A percentile compares a stretch with the other conserved stretches of the same genome.
Conservation (phyloP, 2,797 vertebrate species). For the Sebastes aleutianus region DNA sequence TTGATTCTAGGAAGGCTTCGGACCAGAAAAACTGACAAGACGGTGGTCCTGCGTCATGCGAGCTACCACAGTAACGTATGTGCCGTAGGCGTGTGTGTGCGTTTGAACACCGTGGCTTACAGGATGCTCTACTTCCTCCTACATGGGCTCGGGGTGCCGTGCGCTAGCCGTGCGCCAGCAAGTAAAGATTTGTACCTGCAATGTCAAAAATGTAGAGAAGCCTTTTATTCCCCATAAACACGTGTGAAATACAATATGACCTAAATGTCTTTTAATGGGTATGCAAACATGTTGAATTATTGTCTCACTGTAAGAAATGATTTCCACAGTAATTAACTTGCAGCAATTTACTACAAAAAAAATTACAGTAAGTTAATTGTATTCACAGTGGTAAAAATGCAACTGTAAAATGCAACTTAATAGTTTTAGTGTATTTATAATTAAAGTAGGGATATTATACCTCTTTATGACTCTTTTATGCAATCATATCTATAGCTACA, state of each 20-base stretch:
- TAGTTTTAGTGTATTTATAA: neutral
- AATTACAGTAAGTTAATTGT: neutral
- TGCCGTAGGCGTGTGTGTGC: neutral
- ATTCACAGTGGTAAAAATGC: neutral
- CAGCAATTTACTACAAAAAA: neutral
- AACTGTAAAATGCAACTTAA: neutral
- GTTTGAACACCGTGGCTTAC: neutral
- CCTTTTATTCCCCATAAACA: neutral
- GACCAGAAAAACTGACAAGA: constrained; percentile 22
- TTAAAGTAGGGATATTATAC: neutral
- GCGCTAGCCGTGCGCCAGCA: neutral
- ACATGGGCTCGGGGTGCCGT: neutral
- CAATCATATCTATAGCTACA: neutral
- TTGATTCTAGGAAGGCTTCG: constrained; percentile 35
- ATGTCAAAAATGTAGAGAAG: neutral
- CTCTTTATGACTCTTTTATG: neutral
- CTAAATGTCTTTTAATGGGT: neutral
- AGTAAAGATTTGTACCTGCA: constrained; percentile 1
- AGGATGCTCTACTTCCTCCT: constrained; percentile 50
- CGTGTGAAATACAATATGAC: neutral
- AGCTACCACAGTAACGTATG: neutral
- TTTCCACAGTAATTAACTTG: neutral
- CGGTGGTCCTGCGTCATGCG: constrained; percentile 9
- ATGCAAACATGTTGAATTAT: neutral
- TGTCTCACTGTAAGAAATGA: neutral